Evolutionary conservation across 2,888 invertebrate species (phyloP).

Genomic region (Notodonta dromedarius): DNA sequence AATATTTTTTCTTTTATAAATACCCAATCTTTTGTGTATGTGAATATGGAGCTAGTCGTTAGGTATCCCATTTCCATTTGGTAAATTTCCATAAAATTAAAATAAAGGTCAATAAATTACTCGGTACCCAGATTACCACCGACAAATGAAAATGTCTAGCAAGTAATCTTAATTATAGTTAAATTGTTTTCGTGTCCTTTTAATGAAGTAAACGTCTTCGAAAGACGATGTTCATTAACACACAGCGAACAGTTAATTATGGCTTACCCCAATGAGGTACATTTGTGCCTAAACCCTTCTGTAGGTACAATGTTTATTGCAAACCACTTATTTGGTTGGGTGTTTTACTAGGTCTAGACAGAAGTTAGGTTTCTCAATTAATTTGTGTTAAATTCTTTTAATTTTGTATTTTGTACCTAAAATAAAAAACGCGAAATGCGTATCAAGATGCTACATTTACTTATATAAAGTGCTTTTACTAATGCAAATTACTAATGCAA

Average conservation of each 20-base stretch:
- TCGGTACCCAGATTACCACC: neutral
- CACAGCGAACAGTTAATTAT: constrained; percentile 17
- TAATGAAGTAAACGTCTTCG: constrained; percentile 15
- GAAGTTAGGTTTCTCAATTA: neutral
- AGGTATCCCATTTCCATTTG: too few relatives aligned
- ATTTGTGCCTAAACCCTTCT: constrained; percentile 4
- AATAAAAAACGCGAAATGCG: neutral
- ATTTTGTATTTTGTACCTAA: too few relatives aligned
- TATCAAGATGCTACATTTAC: neutral
- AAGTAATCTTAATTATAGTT: constrained; percentile 21
- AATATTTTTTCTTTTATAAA: too few relatives aligned
- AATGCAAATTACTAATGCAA: neutral
- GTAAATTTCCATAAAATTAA: too few relatives aligned
- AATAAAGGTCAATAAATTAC: too few relatives aligned
- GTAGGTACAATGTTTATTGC: constrained; percentile 1
- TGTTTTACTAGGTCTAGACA: neutral
- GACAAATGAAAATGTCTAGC: constrained; percentile 19
- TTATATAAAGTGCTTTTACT: too few relatives aligned
- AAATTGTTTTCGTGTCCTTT: constrained; percentile 18
- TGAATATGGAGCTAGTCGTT: too few relatives aligned
- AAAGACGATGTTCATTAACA: constrained; percentile 18
- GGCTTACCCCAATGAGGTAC: constrained; percentile 15
- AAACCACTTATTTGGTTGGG: neutral
- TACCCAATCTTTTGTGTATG: too few relatives aligned
- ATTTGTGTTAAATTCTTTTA: neutral